A percentile compares a stretch with the other conserved stretches of the same genome.
Conservation (phyloP, 2,888 invertebrate genomes). For the Nipponacmea schrenckii region DNA sequence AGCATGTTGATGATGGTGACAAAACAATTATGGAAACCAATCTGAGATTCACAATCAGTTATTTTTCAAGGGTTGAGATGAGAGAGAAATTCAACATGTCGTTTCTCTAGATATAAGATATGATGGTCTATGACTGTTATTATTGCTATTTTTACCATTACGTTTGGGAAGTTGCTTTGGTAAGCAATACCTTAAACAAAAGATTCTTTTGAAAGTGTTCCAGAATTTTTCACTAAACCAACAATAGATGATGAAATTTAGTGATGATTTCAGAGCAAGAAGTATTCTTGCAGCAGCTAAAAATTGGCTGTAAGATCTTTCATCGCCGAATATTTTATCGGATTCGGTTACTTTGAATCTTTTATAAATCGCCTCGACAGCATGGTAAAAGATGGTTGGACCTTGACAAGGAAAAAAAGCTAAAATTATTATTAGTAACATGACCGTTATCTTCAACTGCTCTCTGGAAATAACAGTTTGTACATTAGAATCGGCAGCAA, state of each 20-base stretch:
- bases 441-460: constrained; percentile 63
- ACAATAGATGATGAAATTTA: constrained; percentile 65
- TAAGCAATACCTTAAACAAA: constrained; percentile 51
- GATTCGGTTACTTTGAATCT: constrained; percentile 10
- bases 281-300: constrained; percentile 33
- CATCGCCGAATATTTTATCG: constrained; percentile 22
- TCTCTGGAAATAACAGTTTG: constrained; percentile 56
- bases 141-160: constrained; percentile 38
- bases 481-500: constrained; percentile 44
- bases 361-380: constrained; percentile 24
- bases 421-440: constrained; percentile 61
- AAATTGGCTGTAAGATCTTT: background rate
- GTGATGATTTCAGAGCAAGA: constrained; percentile 59
- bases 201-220: constrained; percentile 61
- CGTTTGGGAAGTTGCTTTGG: constrained; percentile 31
- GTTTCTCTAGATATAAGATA: constrained; percentile 34
- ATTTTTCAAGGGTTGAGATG: no score
- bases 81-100: constrained; percentile 21
- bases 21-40: no score
- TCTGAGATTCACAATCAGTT: no score
- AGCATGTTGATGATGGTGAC: no score
- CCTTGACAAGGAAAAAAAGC: constrained; percentile 64
- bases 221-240: constrained; percentile 67
- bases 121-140: constrained; percentile 37
- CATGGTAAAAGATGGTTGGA: constrained; percentile 55